Evolutionary conservation across 2,888 invertebrate genomes (phyloP), one percentile per base, ranked within the genome.

Genomic region (Phyllotreta cruciferae): DNA sequence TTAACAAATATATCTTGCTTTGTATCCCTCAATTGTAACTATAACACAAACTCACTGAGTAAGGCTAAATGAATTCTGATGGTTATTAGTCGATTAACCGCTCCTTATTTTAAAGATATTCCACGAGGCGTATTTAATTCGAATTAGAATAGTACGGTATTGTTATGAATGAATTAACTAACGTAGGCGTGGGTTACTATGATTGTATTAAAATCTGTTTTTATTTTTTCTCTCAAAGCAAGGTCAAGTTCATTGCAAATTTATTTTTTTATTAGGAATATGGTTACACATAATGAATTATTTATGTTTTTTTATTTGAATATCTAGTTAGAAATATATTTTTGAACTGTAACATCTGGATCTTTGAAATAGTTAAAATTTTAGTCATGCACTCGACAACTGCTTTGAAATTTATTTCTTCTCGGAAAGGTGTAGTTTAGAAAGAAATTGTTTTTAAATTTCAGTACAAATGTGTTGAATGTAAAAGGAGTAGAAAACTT

Each of bases 191-290:
- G 24, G 24, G 24, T 24, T 24, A 24, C 35, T 35, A 49, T 49
- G 36, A 34, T 49, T 49, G 10, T 49, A 8, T n/a, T 7, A n/a
- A 10, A 13, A n/a, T 44, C 14, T 44, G 44, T 13, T 36, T 49
- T 35, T 36, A 10, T 49, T 35, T n/a, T 35, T 3, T 49, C n/a
- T 35, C 34, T 49, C 6, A 49, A 4, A n/a, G 35, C 49, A 49
- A 49, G 34, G 34, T 49, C 49, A 49, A 49, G 49, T 34, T 49
- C 49, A 49, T 49, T 49, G 35, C 10, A 49, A 49, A 49, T 49
- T 49, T 35, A 49, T 24, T 24, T 24, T 24, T 24, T 24, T 24
- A 4, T 24, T 24, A 24, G 2, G 24, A n/a, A n/a, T 24, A 24
- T 24, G 24, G 24, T 24, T 24, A 24, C 24, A 24, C 24, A 4